Conservation (phyloP, 2,888 invertebrate genomes). For the Orthosia gothica region DNA sequence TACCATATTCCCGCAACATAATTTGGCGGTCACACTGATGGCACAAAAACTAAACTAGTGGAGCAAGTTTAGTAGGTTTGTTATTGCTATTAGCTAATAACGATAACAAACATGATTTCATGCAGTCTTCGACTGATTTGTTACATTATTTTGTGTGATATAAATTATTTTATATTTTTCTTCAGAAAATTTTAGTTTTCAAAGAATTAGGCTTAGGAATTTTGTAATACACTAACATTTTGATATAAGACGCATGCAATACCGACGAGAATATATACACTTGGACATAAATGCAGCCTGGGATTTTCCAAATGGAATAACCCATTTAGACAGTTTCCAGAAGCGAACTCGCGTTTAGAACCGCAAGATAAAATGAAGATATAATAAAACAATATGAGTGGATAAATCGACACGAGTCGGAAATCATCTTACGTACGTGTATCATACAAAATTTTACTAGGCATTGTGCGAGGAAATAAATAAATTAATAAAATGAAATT, state of each 20-base stretch:
- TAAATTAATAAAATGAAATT: too few relatives aligned
- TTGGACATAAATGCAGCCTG: background rate
- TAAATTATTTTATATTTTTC: background rate
- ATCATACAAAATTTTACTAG: too few relatives aligned
- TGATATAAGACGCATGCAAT: too few relatives aligned
- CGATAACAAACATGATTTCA: background rate
- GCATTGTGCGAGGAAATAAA: too few relatives aligned
- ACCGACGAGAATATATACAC: background rate
- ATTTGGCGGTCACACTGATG: background rate
- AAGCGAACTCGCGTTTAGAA: too few relatives aligned
- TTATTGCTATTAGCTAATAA: constrained; percentile 9
- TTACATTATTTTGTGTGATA: background rate
- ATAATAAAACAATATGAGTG: too few relatives aligned
- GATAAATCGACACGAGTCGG: too few relatives aligned
- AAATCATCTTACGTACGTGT: too few relatives aligned
- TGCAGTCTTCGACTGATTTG: background rate
- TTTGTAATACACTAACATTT: too few relatives aligned
- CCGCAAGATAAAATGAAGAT: background rate
- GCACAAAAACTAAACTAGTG: constrained; percentile 12
- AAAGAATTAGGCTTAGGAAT: too few relatives aligned
- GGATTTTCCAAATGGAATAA: background rate
- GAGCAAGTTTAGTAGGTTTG: constrained; percentile 1
- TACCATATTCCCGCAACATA: background rate
- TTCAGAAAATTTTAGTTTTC: background rate
- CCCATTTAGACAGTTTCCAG: background rate